Conservation (phyloP, 2,888 invertebrate species). For the Coremacera marginata region DNA sequence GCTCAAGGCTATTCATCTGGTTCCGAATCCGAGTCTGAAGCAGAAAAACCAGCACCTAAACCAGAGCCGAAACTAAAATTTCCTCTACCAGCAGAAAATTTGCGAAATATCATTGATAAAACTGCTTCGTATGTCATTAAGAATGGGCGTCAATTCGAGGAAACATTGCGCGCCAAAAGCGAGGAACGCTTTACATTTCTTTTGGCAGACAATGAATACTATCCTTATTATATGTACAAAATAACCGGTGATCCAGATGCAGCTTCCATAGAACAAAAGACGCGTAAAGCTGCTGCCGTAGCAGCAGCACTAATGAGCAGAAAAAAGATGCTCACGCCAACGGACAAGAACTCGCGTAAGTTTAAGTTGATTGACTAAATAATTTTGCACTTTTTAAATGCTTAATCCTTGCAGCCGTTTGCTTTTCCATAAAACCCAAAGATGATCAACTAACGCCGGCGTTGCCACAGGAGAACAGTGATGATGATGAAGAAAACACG, state of each 20-base stretch:
- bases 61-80: slow-evolving; percentile 63
- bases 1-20: slow-evolving; percentile 74
- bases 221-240: slow-evolving; percentile 84
- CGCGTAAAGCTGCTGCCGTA: slow-evolving; percentile 62
- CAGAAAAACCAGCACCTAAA: slow-evolving; percentile 24
- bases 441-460: slow-evolving; percentile 80
- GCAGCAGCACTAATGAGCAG: slow-evolving; percentile 62
- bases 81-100: slow-evolving; percentile 82
- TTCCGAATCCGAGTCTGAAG: slow-evolving; percentile 65
- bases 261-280: slow-evolving; percentile 64
- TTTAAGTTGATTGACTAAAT: slow-evolving; percentile 42
- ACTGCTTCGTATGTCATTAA: slow-evolving; percentile 97
- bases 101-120: slow-evolving; percentile 91
- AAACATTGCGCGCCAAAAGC: slow-evolving; percentile 84
- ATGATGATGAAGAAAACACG: slow-evolving; percentile 71
- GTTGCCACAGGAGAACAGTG: slow-evolving; percentile 81
- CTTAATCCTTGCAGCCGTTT: slow-evolving; percentile 75
- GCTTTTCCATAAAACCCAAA: slow-evolving; percentile 87
- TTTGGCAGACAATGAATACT: slow-evolving; percentile 80
- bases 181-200: slow-evolving; percentile 92
- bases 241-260: slow-evolving; percentile 66
- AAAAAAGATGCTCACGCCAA: slow-evolving; percentile 47
- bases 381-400: background rate
- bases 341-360: slow-evolving; percentile 16
- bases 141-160: slow-evolving; percentile 94